Evolutionary conservation across 2,113 vertebrate species (phyloP).

Genomic region (Danionella cerebrum): DNA sequence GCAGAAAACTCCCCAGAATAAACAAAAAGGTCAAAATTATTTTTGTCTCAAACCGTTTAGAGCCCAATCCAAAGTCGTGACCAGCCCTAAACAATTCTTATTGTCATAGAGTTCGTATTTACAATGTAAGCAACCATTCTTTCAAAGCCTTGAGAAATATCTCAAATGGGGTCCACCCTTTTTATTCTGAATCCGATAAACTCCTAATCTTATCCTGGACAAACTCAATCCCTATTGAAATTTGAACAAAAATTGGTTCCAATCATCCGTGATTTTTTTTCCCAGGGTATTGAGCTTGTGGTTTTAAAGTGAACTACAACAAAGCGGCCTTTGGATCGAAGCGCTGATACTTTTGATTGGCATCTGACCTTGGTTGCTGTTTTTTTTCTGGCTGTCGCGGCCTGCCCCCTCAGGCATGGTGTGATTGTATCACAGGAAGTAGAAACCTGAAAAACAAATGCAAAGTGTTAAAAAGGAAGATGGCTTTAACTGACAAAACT

Average conservation of each 20-base stretch:
- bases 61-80: conserved; percentile 9
- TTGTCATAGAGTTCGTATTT: conserved; percentile 13
- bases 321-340: neutral
- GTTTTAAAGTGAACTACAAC: neutral
- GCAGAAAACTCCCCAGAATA: neutral
- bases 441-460: conserved; percentile 50
- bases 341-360: neutral
- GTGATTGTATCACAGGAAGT: conserved; percentile 60
- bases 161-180: conserved; percentile 21
- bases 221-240: neutral
- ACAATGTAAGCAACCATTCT: conserved; percentile 27
- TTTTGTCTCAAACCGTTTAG: conserved; percentile 17
- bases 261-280: neutral
- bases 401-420: conserved; percentile 71
- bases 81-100: conserved; percentile 29
- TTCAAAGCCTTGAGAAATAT: conserved; percentile 28
- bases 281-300: neutral
- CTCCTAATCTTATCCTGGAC: conserved; percentile 11
- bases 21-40: neutral
- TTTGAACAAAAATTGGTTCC: neutral
- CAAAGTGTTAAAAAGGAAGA: neutral
- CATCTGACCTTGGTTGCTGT: conserved; percentile 59
- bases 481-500: no score
- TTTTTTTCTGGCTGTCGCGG: conserved; percentile 58
- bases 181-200: neutral